Evolutionary conservation across 2,113 vertebrate genomes (phyloP).

Genomic region (Clarias batrachus): DNA sequence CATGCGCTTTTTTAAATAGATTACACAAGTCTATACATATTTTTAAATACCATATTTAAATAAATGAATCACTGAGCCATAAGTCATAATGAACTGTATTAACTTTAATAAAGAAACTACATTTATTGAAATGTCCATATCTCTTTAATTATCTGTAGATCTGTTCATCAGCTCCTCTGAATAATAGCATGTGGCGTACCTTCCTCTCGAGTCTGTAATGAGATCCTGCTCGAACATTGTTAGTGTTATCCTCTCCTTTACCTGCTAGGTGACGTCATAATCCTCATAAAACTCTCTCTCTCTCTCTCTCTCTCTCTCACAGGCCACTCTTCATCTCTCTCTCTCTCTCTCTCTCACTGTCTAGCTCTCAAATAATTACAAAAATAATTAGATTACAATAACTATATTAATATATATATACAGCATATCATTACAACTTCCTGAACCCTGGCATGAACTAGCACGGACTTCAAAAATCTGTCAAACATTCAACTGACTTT

Average conservation of each 20-base stretch:
- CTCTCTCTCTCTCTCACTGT: neutral
- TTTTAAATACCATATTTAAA: neutral
- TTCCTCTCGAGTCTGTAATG: slow-evolving; percentile 16
- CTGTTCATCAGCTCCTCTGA: neutral
- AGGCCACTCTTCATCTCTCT: neutral
- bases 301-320: neutral
- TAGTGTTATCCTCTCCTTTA: slow-evolving; percentile 33
- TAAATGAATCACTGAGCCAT: neutral
- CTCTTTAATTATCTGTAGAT: neutral
- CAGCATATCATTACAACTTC: neutral
- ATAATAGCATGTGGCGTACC: neutral
- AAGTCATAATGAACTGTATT: neutral
- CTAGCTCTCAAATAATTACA: neutral
- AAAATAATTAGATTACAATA: neutral
- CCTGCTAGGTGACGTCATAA: neutral
- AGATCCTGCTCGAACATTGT: slow-evolving; percentile 8
- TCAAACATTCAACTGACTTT: neutral
- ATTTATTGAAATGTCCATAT: neutral
- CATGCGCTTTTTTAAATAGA: neutral
- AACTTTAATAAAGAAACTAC: neutral
- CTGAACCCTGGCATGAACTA: neutral
- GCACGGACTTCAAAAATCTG: neutral
- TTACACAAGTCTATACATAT: neutral
- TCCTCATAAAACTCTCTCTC: neutral
- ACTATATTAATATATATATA: neutral